Evolutionary conservation across 2,888 invertebrate species (phyloP), one percentile per base, ranked within the genome.

Genomic region (Xestia ashworthii): DNA sequence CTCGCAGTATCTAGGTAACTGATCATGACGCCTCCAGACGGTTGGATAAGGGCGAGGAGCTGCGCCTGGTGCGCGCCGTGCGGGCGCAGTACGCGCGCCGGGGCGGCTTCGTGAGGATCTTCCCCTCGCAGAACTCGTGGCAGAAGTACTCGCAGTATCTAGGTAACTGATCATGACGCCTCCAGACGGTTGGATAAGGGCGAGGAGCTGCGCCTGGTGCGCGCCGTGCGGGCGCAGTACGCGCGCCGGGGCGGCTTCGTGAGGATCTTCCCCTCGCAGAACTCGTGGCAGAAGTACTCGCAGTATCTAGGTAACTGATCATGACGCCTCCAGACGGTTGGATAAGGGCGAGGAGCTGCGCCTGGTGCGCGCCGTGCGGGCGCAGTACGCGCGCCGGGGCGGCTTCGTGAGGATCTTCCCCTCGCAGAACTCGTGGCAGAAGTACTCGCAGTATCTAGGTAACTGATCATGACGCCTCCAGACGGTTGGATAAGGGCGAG

Each of bases 41-140:
- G 41, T 41, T 41, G 41, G 41, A 41, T 41, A 41, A 41, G 50
- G 96, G 98, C 19, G 99, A 99, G 91, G 99, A 99, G 94, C 97
- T 97, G 87, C 97, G 98, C 74, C 97, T 99, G 68, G 97, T 99
- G 81, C 97, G 98, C 6, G 97, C 98, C 60, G 98, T 98, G 46
- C 97, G 98, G 83, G 97, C 98, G 68, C 99, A 99, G 94, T 98
- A 98, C 94, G 97, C 98, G 41, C 96, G 99, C 3, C 97, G 98
- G 46, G 99, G 99, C 5, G 99, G 99, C 50, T 99, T 98, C 95
- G 98, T 99, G 16, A 95, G 99, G 69, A 98, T 99, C 89, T 99
- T 99, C 95, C 99, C 99, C 38, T 98, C 98, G 41, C 97, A 98
- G 82, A 99, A 99, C 93, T 98, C 98, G 38, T 99, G 99, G 99